These are phyloP conservation scores for Dusona sp. DNA, from an alignment of 2,888 invertebrate species.

Conservation along the genomic window DNA sequence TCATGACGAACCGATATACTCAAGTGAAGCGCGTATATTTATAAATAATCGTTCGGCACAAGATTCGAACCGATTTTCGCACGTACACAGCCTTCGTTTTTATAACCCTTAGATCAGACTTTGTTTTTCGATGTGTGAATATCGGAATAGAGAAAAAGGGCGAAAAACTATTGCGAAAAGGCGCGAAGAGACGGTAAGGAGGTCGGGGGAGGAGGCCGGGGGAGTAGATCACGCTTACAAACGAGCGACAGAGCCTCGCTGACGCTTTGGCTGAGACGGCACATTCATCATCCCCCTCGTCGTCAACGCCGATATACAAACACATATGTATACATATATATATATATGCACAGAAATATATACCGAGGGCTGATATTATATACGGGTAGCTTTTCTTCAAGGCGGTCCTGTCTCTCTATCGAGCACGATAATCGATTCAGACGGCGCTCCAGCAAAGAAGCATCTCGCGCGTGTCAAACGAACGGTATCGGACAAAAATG, in stretches of 20 bases:
- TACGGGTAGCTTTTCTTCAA: constrained; percentile 65
- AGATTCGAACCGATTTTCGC: constrained; percentile 52
- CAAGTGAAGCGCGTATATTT: constrained; percentile 19
- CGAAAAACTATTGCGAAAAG: constrained; percentile 65
- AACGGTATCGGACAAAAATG: constrained; percentile 45
- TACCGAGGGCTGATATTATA: constrained; percentile 39
- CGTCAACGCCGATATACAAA: constrained; percentile 59
- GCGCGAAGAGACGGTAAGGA: constrained; percentile 60
- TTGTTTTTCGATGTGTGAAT: constrained; percentile 28
- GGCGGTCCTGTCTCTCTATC: constrained; percentile 69
- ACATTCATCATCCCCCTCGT: constrained; percentile 81
- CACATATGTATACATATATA: background rate
- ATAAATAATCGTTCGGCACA: constrained; percentile 60
- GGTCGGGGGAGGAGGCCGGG: constrained; percentile 54
- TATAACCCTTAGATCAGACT: background rate
- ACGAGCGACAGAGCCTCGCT: constrained; percentile 82
- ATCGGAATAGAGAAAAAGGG: constrained; percentile 22
- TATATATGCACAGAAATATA: constrained; percentile 2
- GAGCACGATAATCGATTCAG: constrained; percentile 71
- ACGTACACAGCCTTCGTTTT: background rate
- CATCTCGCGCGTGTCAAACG: constrained; percentile 39
- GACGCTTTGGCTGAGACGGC: constrained; percentile 80
- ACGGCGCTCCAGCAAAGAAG: constrained; percentile 53
- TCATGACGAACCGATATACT: background rate
- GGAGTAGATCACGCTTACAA: constrained; percentile 79